Base-by-base conservation (phyloP, 2,888 invertebrate genomes). In the Megalurothrips usitatus region DNA sequence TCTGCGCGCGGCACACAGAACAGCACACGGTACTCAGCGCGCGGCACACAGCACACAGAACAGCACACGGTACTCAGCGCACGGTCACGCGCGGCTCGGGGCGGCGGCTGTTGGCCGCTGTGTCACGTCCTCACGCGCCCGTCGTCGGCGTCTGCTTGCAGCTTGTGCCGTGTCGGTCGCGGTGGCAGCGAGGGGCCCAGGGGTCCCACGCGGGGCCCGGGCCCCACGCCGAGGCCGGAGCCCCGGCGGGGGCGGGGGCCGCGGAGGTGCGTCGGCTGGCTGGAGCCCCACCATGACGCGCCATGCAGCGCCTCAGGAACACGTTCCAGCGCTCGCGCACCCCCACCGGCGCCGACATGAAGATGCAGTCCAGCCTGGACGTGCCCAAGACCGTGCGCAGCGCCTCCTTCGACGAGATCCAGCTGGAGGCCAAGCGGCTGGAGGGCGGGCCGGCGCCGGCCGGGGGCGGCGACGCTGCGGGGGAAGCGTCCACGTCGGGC, bases 381-480 rank as follows among this genome's bases (percentile, higher is more conserved):
- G 95, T 96, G 85, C 96, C 96, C 84, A 94, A 94, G 87, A 95
- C 95, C 90, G 93, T 96, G 85, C 93, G 96, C 85, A 95, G 95
- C 83, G 95, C 95, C 83, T 95, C 95, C 83, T 96, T 96, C 89
- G 96, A 96, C 89, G 95, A 96, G 89, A 95, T 95, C 87, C 94
- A 95, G 87, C 87, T 94, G 87, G 94, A 93, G 86, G 91, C 93
- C 81, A 92, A 93, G 85, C 91, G 94, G 82, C 81, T 82, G 68
- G 81, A 82, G 79, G 81, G 81, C 14, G 82, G 82, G 81, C 81
- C 82, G 81, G 82, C 84, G 82, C 82, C 82, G 82, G 83, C 82
- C 78, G 82, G 82, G 34, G 79, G 84, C 82, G 81, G 84, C 58
- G 82, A 84, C 26, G 87, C 82, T 84, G 85, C 82, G 83, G 86